Conservation (phyloP, 2,113 vertebrate genomes). For the Melanerpes aurifrons region DNA sequence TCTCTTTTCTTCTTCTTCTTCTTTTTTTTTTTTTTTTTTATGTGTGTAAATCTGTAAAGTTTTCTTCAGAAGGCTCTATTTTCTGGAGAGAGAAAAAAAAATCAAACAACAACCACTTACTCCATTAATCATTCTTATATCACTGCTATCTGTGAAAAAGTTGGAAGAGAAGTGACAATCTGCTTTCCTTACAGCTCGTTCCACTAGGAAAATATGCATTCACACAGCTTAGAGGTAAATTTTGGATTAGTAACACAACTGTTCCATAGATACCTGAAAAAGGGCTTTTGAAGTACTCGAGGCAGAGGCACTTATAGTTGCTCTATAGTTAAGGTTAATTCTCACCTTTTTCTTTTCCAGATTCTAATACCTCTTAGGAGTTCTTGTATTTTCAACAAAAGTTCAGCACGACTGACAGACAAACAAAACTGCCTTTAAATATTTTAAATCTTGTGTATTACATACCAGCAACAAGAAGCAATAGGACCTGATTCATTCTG, state of each 20-base stretch:
- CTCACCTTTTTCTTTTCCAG: conserved; percentile 23
- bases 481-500: conserved; percentile 29
- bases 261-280: background rate
- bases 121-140: conserved; percentile 8
- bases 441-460: conserved; percentile 65
- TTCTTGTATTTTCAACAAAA: conserved; percentile 53
- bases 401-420: conserved; percentile 47
- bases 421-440: conserved; percentile 61
- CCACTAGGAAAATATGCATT: background rate
- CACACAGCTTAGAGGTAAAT: background rate
- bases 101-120: background rate
- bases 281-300: background rate
- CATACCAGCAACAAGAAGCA: conserved; percentile 22
- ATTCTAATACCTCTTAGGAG: conserved; percentile 24
- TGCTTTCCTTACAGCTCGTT: background rate
- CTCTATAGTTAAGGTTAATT: conserved; percentile 41
- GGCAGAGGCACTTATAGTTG: background rate
- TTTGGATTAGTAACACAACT: conserved; percentile 4
- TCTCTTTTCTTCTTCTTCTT: background rate
- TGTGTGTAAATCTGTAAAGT: conserved; percentile 59
- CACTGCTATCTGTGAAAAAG: background rate
- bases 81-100: conserved; percentile 45
- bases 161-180: conserved; percentile 26
- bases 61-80: conserved; percentile 34
- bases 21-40: background rate